phyloP scores from a whole-genome alignment of 2,797 vertebrate species.

The Neomorphus geoffroyi region DNA sequence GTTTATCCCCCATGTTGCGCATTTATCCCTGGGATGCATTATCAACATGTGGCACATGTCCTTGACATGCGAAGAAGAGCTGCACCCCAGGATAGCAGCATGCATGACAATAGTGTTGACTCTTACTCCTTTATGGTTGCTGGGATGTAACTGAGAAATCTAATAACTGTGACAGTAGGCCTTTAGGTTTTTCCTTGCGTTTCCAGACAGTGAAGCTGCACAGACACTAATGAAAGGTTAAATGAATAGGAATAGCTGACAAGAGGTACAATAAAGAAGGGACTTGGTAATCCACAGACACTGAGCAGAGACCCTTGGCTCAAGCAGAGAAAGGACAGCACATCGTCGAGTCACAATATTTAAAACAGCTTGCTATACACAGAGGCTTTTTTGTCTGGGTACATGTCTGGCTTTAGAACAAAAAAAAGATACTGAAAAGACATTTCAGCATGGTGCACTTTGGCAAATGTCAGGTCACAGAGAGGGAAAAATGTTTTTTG shows the following conservation, averaged over 20 bases:
- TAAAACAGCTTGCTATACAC: constrained; percentile 90
- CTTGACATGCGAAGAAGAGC: constrained; percentile 89
- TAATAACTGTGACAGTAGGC: constrained; percentile 99
- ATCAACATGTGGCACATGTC: constrained; percentile 96
- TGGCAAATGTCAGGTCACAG: constrained; percentile 91
- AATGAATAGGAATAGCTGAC: constrained; percentile 98
- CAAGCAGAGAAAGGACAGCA: constrained; percentile 88
- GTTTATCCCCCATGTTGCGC: constrained; percentile 75
- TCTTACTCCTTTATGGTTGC: constrained; percentile 90
- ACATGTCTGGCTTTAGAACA: constrained; percentile 81
- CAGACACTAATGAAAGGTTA: constrained; percentile 99
- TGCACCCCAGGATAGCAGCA: constrained; percentile 80
- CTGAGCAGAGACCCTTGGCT: constrained; percentile 84
- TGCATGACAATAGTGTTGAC: constrained; percentile 80
- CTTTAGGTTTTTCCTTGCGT: constrained; percentile 89
- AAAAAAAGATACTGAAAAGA: constrained; percentile 86
- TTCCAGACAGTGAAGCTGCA: constrained; percentile 88
- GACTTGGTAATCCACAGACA: constrained; percentile 84
- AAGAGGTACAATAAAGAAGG: constrained; percentile 94
- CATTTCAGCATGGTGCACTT: constrained; percentile 89
- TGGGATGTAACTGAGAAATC: constrained; percentile 94
- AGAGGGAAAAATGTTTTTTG: constrained; percentile 85
- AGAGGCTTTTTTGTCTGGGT: constrained; percentile 83
- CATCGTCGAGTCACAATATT: constrained; percentile 88
- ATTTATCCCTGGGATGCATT: constrained; percentile 81